These are phyloP conservation scores for Netelia virgata DNA, from an alignment of 2,888 invertebrate species.

Conservation along the genomic window DNA sequence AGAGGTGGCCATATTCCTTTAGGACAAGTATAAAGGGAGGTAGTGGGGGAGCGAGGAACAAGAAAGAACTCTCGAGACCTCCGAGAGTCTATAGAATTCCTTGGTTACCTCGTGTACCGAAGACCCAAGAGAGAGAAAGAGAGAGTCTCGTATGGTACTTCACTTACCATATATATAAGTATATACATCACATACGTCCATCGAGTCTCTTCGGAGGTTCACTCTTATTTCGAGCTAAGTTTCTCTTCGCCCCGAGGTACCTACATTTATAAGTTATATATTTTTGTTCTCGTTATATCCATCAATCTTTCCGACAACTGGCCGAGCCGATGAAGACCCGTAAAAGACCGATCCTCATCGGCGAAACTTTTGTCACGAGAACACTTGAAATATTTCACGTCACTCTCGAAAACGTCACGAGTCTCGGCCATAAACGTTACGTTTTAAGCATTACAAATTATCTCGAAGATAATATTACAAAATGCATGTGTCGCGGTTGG, in stretches of 20 bases:
- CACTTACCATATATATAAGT: constrained; percentile 39
- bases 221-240: constrained; percentile 54
- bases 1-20: constrained; percentile 34
- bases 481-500: background rate
- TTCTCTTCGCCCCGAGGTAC: constrained; percentile 61
- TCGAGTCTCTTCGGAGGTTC: constrained; percentile 31
- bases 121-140: constrained; percentile 36
- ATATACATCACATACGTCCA: constrained; percentile 26
- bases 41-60: constrained; percentile 14
- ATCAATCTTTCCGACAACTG: constrained; percentile 55
- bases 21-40: constrained; percentile 3
- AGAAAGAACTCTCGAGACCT: constrained; percentile 58
- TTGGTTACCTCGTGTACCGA: constrained; percentile 45
- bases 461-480: background rate
- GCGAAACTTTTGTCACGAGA: constrained; percentile 1
- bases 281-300: constrained; percentile 54
- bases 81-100: constrained; percentile 63
- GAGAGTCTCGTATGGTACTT: constrained; percentile 56
- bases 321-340: constrained; percentile 4
- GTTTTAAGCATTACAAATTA: background rate
- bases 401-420: background rate
- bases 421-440: background rate
- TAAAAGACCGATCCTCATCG: constrained; percentile 26
- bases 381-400: background rate
- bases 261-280: constrained; percentile 45